Evolutionary conservation across 2,797 vertebrate genomes (phyloP), one percentile per base, ranked within the genome.

Genomic region (Remorina albescens): DNA sequence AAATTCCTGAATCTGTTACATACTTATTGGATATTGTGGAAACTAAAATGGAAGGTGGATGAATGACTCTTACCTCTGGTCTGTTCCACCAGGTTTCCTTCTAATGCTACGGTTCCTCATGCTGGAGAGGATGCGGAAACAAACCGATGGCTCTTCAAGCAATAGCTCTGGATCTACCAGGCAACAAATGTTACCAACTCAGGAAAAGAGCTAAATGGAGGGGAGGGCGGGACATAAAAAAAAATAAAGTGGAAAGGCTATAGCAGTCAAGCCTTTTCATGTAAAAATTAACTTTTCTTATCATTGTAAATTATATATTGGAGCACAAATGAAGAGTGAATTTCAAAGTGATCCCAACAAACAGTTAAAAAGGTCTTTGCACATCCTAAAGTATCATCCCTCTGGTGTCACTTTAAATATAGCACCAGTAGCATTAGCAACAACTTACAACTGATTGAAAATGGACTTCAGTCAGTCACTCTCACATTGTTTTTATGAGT

Each of bases 61-160:
- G 18, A 44, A 19, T 58, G n/a, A 54, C 21, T 21, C 32, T 21
- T 67, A n/a, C 18, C 57, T 61, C 15, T 62, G 18, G 1, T 67
- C 46, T 75, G n/a, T 47, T 23, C 30, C 21, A 11, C 6, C 86
- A 95, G 95, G 95, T 1, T 93, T 95, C 86, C 71, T 95, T 66
- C 80, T 95, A 57, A 94, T 94, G 92, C 76, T 95, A 72, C 92
- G 95, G 46, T 94, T 92, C 91, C 93, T 19, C 41, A 47, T 92
- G 66, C 84, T 95, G 83, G 87, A 92, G 74, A 76, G 85, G 81
- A 87, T 94, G 74, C 75, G 82, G 53, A 92, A 85, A 3, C 80
- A 79, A 42, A 32, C 77, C 0, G 56, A 23, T 0, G 54, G 55
- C 8, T 88, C 90, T 0, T 8, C 36, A 0, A 76, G 87, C 32